These are phyloP conservation scores for Argentina silus DNA, from an alignment of 2,797 vertebrate species.

Conservation along the genomic window DNA sequence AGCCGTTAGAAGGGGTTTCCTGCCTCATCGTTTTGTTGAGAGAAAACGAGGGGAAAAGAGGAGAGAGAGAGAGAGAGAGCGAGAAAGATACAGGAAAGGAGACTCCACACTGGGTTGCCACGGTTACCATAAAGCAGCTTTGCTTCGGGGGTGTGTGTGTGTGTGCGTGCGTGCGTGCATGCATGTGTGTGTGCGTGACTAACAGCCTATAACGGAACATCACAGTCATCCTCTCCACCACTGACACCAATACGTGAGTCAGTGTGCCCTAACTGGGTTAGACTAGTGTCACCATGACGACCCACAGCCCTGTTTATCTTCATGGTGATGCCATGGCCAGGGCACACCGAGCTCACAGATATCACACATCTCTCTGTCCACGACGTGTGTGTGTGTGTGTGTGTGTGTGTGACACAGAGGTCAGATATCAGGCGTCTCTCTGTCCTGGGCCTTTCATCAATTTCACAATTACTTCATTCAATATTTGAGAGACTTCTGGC, in stretches of 20 bases:
- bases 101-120: constrained; percentile 52
- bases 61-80: constrained; percentile 22
- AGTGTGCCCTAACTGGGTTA: constrained; percentile 2
- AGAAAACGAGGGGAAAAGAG: constrained; percentile 17
- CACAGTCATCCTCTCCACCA: no score
- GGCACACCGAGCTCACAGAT: no score
- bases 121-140: constrained; percentile 51
- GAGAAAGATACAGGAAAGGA: constrained; percentile 30
- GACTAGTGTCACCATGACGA: background rate
- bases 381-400: background rate
- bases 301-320: background rate
- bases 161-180: constrained; percentile 48
- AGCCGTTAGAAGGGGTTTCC: constrained; percentile 38
- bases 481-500: no score
- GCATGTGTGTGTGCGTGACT: constrained; percentile 26
- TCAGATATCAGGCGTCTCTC: no score
- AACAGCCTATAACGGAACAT: background rate
- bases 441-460: no score
- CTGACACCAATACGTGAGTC: no score
- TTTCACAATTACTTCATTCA: no score
- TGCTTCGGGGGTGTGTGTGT: constrained; percentile 40
- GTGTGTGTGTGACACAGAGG: background rate
- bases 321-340: no score
- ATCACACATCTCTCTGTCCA: background rate
- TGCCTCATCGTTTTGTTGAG: constrained; percentile 18